Conservation (phyloP, 2,797 vertebrate species). For the Pelodytes ibericus region DNA sequence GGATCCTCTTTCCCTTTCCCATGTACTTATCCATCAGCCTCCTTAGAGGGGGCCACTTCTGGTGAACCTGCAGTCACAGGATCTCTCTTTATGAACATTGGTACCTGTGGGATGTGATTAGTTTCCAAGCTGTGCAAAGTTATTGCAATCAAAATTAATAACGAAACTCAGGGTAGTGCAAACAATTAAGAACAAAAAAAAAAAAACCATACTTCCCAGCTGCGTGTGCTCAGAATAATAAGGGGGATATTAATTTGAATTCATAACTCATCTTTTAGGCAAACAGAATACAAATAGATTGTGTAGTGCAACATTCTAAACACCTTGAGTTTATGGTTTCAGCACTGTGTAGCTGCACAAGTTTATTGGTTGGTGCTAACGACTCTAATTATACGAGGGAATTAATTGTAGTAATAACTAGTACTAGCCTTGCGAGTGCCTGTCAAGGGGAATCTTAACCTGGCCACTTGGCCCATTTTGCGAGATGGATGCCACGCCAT, state of each 20-base stretch:
- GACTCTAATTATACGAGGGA: neutral
- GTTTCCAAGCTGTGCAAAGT: constrained; percentile 47
- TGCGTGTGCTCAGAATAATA: constrained; percentile 50
- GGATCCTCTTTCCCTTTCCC: constrained; percentile 10
- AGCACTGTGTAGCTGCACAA: neutral
- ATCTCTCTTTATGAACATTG: constrained; percentile 36
- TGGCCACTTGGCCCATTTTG: no score
- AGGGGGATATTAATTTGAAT: constrained; percentile 46
- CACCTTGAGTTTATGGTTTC: neutral
- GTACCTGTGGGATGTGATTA: constrained; percentile 43
- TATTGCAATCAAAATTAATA: constrained; percentile 52
- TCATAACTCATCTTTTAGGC: constrained; percentile 53
- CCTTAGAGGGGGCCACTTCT: neutral
- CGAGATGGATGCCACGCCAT: no score
- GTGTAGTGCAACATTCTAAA: neutral
- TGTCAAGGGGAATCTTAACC: no score
- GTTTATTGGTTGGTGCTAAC: neutral
- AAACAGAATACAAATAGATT: constrained; percentile 39
- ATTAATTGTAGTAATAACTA: no score
- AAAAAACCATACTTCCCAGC: constrained; percentile 45
- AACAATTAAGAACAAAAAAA: constrained; percentile 44
- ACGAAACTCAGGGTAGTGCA: constrained; percentile 51
- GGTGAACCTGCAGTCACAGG: constrained; percentile 24
- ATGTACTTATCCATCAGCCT: constrained; percentile 24
- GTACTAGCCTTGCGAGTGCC: no score